A percentile compares a stretch with the other conserved stretches of the same genome.
Conservation (phyloP, 2,888 invertebrate genomes). For the Melanchra persicariae region DNA sequence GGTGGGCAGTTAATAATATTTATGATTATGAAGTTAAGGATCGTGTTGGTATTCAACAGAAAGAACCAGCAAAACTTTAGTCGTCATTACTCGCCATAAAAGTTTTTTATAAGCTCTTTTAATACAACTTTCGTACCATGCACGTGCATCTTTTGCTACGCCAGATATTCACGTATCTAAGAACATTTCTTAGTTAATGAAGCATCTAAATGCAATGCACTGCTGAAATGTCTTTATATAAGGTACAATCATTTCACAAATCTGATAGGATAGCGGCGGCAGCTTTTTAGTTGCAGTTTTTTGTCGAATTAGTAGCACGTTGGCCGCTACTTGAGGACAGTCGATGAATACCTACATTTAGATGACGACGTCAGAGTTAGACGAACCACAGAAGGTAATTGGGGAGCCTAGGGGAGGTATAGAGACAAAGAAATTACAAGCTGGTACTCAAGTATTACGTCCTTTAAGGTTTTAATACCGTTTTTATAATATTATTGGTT, state of each 20-base stretch:
- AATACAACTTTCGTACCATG: constrained; percentile 12
- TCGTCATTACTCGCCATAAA: constrained; percentile 11
- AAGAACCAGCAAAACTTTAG: constrained; percentile 6
- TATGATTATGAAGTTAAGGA: constrained; percentile 37
- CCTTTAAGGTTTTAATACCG: too few relatives aligned
- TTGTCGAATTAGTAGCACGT: constrained; percentile 43
- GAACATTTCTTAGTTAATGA: constrained; percentile 15
- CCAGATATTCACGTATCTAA: constrained; percentile 13
- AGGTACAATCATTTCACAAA: constrained; percentile 38
- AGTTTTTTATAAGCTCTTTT: constrained; percentile 1
- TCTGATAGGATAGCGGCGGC: constrained; percentile 40
- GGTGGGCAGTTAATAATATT: constrained; percentile 35
- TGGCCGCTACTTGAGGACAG: constrained; percentile 48
- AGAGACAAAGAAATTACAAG: not conserved
- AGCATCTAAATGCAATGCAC: constrained; percentile 51
- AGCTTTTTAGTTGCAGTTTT: constrained; percentile 47
- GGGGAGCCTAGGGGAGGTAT: not conserved
- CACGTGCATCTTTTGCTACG: not conserved
- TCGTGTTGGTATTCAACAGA: constrained; percentile 2
- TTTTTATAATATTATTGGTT: not conserved
- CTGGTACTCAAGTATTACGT: not conserved
- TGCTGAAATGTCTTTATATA: constrained; percentile 25
- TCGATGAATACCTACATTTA: constrained; percentile 44
- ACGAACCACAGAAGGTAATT: constrained; percentile 11
- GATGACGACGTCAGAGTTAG: not conserved